These are phyloP conservation scores for Apodemia hepburni DNA, from an alignment of 2,888 invertebrate genomes.

Conservation along the genomic window DNA sequence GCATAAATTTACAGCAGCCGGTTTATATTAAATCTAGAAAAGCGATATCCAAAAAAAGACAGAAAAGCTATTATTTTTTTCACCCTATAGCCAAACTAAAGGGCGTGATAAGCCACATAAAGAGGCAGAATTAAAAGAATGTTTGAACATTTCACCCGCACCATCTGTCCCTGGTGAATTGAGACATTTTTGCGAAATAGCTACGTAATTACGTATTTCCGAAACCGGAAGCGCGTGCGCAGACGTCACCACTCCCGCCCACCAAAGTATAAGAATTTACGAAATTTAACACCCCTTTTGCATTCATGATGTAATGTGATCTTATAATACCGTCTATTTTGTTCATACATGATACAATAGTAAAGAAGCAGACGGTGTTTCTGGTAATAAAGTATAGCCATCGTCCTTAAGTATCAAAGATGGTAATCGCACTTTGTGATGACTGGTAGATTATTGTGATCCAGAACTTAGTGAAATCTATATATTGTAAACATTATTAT, in stretches of 20 bases:
- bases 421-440: no score
- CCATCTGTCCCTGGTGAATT: conserved; percentile 69
- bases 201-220: conserved; percentile 71
- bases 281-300: conserved; percentile 53
- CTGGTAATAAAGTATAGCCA: no score
- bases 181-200: conserved; percentile 77
- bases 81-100: conserved; percentile 40
- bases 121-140: conserved; percentile 63
- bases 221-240: conserved; percentile 74
- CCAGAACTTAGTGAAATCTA: no score
- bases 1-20: no score
- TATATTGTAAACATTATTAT: no score
- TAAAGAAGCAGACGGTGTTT: not conserved
- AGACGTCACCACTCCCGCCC: conserved; percentile 56
- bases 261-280: conserved; percentile 45
- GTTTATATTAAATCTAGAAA: no score
- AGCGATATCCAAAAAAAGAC: no score
- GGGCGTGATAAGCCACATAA: conserved; percentile 58
- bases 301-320: conserved; percentile 18
- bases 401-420: no score
- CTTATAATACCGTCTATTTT: not conserved
- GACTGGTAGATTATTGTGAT: no score
- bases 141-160: conserved; percentile 56
- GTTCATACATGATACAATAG: no score
- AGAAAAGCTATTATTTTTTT: no score